Evolutionary conservation across 2,888 invertebrate genomes (phyloP).

Genomic region (Dione juno): DNA sequence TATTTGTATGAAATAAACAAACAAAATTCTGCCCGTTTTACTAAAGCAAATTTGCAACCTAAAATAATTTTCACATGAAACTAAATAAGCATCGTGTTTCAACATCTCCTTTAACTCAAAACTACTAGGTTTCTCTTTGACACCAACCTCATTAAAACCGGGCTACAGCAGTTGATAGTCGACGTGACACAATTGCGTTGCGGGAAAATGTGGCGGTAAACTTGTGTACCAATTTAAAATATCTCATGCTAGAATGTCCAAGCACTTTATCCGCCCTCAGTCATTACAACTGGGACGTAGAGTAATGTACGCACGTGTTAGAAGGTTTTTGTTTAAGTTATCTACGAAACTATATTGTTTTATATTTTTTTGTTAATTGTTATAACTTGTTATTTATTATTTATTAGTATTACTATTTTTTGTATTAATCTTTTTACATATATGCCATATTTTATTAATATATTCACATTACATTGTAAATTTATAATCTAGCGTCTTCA

Average conservation of each 20-base stretch:
- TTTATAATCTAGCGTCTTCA: too few species aligned
- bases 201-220: constrained; percentile 35
- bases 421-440: too few species aligned
- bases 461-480: too few species aligned
- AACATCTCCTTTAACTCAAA: constrained; percentile 24
- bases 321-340: constrained; percentile 8
- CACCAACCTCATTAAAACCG: constrained; percentile 43
- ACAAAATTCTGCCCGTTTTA: neutral
- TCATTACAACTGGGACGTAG: constrained; percentile 5
- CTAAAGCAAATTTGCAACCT: neutral
- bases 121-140: constrained; percentile 38
- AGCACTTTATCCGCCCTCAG: constrained; percentile 9
- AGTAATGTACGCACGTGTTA: neutral
- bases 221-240: constrained; percentile 36
- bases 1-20: neutral
- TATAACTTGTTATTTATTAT: neutral
- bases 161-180: constrained; percentile 30
- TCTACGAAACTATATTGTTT: neutral
- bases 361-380: neutral
- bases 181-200: constrained; percentile 38
- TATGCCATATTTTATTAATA: too few species aligned
- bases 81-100: constrained; percentile 18
- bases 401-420: neutral
- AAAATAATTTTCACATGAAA: neutral
- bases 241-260: constrained; percentile 23